Evolutionary conservation across 2,113 vertebrate genomes (phyloP), one percentile per base, ranked within the genome.

Genomic region (Vimba vimba): DNA sequence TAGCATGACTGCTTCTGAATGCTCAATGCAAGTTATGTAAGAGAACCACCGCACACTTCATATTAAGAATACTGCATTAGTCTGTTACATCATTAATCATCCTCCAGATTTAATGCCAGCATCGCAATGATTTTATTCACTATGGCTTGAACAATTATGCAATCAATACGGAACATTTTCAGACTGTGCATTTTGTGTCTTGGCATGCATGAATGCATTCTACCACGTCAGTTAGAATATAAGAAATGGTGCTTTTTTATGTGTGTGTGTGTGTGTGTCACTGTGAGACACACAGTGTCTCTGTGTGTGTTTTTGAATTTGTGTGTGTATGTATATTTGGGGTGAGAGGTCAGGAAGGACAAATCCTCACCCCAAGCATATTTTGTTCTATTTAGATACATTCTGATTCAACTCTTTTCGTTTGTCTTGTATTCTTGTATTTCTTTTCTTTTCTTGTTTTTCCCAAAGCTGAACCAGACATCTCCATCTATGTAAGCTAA

Each of bases 171-270:
- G 52, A 64, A 66, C 73, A 55, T 64, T 87, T 88, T 74, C 82
- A 77, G 59, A 83, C 87, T 91, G 85, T 94, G 94, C 94, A 94
- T 94, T 94, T 90, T 95, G 92, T 90, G 92, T 92, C 93, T 92
- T 94, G 92, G 94, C 94, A 95, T 95, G 94, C 90, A 88, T 88
- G 92, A 93, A 94, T 94, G 93, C 93, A 92, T 93, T 93, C 91
- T 93, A 91, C 13, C 87, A 86, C 84, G 77, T 68, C 78, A 83
- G 76, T 91, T 87, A 86, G 90, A 66, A 66, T 85, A 79, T 84
- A 82, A 86, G 59, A 86, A 90, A 79, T 85, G 10, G 39, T 82
- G 74, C 52, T 82, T 75, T 73, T 15, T 74, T 79, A 23, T 77
- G 71, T 62, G 43, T 36, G 55, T 66, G 57, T 73, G 43, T 7